phyloP scores from a whole-genome alignment of 1,140 invertebrate genomes.

The Bicyclus anynana region DNA sequence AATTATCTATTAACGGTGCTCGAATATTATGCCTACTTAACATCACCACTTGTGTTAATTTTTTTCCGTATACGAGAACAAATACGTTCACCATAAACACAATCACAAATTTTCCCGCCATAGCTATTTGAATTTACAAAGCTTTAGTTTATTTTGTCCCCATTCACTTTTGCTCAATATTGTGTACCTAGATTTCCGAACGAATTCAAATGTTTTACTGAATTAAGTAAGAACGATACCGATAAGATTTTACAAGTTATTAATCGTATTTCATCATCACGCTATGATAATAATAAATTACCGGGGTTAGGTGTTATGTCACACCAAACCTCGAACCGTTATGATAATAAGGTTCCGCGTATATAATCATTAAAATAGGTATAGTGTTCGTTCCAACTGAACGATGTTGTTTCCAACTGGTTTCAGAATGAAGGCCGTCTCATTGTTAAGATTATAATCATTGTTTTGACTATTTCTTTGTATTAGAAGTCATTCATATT shows the following conservation, averaged over 20 bases:
- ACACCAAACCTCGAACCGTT: no score
- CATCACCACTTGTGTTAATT: conserved; percentile 52
- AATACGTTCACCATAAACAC: conserved; percentile 20
- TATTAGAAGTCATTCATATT: no score
- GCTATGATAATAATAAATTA: background rate
- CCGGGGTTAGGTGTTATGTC: no score
- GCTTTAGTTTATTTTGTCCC: background rate
- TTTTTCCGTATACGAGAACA: conserved; percentile 22
- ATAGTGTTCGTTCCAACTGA: background rate
- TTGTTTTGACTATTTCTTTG: no score
- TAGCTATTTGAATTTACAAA: conserved; percentile 11
- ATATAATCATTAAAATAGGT: background rate
- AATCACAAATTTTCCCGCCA: conserved; percentile 28
- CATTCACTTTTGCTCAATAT: no score
- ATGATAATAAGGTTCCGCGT: no score
- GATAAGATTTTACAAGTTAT: background rate
- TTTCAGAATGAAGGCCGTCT: background rate
- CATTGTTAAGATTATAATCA: no score
- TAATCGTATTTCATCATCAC: background rate
- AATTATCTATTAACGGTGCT: conserved; percentile 44
- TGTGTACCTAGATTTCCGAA: background rate
- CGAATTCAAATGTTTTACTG: background rate
- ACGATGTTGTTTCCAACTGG: background rate
- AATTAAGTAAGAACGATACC: background rate
- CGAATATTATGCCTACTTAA: conserved; percentile 61